These are phyloP conservation scores for Caloenas nicobarica DNA, from an alignment of 2,113 vertebrate species.

Conservation along the genomic window DNA sequence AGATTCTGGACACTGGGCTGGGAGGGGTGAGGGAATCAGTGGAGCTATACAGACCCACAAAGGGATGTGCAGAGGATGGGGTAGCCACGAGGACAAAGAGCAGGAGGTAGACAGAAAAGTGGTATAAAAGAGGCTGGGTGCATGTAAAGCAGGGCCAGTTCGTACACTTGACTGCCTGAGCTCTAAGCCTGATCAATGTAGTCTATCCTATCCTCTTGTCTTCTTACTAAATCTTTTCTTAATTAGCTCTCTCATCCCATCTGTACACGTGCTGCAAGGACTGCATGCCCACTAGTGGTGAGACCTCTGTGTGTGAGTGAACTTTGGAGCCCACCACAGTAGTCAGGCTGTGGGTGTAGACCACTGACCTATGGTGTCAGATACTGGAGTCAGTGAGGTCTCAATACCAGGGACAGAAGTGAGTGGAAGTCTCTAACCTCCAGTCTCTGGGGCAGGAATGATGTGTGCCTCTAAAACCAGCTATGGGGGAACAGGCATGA, in stretches of 20 bases:
- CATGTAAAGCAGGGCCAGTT: neutral
- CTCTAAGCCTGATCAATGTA: neutral
- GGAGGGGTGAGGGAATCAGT: fast-evolving
- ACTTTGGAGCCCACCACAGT: neutral
- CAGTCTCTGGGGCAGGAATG: neutral
- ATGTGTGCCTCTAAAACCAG: neutral
- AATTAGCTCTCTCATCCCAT: neutral
- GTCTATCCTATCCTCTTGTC: neutral
- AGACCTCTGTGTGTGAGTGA: neutral
- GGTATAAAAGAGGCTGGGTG: neutral
- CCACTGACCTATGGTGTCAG: too few species aligned
- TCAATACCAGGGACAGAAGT: neutral
- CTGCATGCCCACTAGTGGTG: neutral
- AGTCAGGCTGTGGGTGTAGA: neutral
- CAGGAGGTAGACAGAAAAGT: neutral
- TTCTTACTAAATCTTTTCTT: neutral
- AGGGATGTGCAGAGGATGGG: neutral
- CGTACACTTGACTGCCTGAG: fast-evolving
- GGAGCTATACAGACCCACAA: neutral
- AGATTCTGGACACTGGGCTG: neutral
- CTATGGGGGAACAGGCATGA: neutral
- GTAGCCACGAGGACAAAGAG: neutral
- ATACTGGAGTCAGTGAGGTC: too few species aligned
- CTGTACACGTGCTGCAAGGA: neutral
- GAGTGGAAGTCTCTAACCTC: neutral